Conservation (phyloP, 2,113 vertebrate species). For the Corydoras maculifer region DNA sequence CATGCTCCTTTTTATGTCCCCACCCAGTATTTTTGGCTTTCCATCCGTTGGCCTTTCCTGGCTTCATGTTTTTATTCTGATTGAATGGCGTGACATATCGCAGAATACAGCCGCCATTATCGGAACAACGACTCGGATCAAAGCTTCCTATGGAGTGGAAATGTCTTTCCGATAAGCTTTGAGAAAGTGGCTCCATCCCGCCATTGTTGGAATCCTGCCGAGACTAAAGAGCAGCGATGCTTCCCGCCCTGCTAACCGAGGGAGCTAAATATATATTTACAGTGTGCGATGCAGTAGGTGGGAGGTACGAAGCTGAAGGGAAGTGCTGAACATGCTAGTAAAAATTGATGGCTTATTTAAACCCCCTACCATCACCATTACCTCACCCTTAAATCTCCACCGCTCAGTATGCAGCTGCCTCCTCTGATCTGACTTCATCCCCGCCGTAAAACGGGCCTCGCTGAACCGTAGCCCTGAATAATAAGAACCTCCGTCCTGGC, state of each 20-base stretch:
- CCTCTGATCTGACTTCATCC: slow-evolving; percentile 67
- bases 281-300: slow-evolving; percentile 16
- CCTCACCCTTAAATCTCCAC: slow-evolving; percentile 57
- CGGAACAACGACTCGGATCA: no score
- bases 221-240: slow-evolving; percentile 6
- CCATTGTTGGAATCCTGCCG: slow-evolving; percentile 1
- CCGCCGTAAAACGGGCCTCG: slow-evolving; percentile 66
- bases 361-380: slow-evolving; percentile 51
- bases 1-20: no score
- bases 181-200: slow-evolving; percentile 13
- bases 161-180: no score
- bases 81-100: no score
- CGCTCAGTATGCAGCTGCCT: slow-evolving; percentile 71
- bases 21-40: no score
- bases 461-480: slow-evolving; percentile 56
- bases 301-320: slow-evolving; percentile 28
- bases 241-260: slow-evolving; percentile 55
- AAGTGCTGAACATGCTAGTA: slow-evolving; percentile 55
- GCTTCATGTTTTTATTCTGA: no score
- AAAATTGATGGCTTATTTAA: slow-evolving; percentile 74
- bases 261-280: slow-evolving; percentile 55
- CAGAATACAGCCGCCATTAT: no score
- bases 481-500: slow-evolving; percentile 63
- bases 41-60: no score
- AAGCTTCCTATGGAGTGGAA: no score